Conservation (phyloP, 2,113 vertebrate genomes). For the Chionis minor region DNA sequence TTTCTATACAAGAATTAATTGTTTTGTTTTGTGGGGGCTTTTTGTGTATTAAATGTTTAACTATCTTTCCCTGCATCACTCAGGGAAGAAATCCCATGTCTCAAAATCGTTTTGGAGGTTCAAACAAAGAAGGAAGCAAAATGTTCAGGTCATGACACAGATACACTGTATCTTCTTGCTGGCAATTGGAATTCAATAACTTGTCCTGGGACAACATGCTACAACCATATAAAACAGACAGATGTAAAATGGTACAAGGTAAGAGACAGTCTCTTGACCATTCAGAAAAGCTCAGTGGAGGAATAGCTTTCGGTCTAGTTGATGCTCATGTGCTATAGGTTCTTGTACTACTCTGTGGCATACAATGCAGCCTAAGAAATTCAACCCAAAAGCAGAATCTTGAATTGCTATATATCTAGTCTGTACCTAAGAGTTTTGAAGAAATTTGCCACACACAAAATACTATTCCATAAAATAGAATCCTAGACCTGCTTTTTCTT, state of each 20-base stretch:
- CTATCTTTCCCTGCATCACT: neutral
- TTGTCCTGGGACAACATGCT: slow-evolving; percentile 80
- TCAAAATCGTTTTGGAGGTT: slow-evolving; percentile 75
- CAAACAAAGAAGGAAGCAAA: slow-evolving; percentile 44
- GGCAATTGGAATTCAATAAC: slow-evolving; percentile 42
- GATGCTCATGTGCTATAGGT: neutral
- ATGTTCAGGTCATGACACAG: slow-evolving; percentile 53
- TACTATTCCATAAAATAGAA: neutral
- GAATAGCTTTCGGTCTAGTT: neutral
- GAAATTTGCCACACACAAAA: neutral
- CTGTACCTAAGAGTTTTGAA: neutral
- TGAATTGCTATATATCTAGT: neutral
- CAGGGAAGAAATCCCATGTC: slow-evolving; percentile 40
- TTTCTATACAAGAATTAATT: neutral
- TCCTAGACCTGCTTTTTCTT: neutral
- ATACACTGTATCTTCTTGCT: slow-evolving; percentile 13
- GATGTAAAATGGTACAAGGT: slow-evolving; percentile 86
- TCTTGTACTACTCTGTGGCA: neutral
- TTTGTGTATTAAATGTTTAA: neutral
- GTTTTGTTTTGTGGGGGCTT: neutral
- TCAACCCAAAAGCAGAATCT: neutral
- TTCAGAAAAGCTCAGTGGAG: neutral
- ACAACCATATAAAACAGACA: neutral
- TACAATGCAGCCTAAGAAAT: neutral
- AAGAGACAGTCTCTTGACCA: neutral